Percentiles rank a stretch among this genome's conserved stretches.
Evolutionary conservation across 1,140 invertebrate genomes (phyloP).

Genomic region (Oreohelix idahoensis): DNA sequence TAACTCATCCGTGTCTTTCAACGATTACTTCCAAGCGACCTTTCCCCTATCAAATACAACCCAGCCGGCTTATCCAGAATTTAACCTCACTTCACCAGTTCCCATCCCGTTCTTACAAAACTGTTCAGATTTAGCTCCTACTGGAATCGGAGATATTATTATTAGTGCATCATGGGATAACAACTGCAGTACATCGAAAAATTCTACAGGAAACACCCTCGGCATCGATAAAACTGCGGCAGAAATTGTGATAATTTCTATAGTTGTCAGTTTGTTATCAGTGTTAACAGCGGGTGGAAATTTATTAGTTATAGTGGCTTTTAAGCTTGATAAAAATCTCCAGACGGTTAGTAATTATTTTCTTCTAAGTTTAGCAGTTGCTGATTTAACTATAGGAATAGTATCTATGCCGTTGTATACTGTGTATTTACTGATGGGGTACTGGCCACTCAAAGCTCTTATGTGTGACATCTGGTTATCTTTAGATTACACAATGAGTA

Average conservation of each 20-base stretch:
- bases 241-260: slow-evolving; percentile 63
- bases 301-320: slow-evolving; percentile 96
- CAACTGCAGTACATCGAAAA: not conserved
- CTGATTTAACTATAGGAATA: slow-evolving; percentile 70
- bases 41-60: slow-evolving; percentile 12
- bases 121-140: not conserved
- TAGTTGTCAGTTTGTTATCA: slow-evolving; percentile 61
- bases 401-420: slow-evolving; percentile 73
- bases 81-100: not conserved
- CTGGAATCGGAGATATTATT: not conserved
- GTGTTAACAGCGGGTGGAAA: slow-evolving; percentile 80
- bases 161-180: not conserved
- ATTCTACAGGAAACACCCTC: not conserved
- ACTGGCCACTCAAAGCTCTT: slow-evolving; percentile 70
- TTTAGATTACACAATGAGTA: slow-evolving; percentile 83
- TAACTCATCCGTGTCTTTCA: slow-evolving; percentile 1
- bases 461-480: slow-evolving; percentile 77
- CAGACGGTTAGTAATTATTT: slow-evolving; percentile 99
- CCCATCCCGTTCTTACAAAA: not conserved
- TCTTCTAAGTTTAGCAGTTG: slow-evolving; percentile 78
- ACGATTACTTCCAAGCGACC: slow-evolving; percentile 13
- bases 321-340: slow-evolving; percentile 93
- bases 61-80: not conserved
- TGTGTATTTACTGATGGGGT: slow-evolving; percentile 68
- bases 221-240: slow-evolving; percentile 26